A percentile compares a stretch with the other conserved stretches of the same genome.
phyloP scores from a whole-genome alignment of 2,888 invertebrate genomes.

The Iphiclides podalirius region DNA sequence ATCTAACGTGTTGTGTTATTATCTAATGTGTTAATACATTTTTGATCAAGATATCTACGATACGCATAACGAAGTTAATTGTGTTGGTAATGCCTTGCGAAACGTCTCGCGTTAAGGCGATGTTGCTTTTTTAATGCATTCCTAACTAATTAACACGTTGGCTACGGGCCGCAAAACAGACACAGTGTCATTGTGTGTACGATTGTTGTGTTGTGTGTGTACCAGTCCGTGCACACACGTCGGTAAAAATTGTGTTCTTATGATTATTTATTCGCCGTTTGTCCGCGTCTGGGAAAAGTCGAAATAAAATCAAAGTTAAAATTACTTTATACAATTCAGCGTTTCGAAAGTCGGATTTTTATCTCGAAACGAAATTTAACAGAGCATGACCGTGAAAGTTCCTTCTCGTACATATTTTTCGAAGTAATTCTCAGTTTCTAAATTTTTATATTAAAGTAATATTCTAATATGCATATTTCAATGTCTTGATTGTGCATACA shows the following conservation, averaged over 20 bases:
- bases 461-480: neutral
- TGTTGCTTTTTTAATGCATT: conserved; percentile 15
- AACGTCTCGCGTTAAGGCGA: conserved; percentile 5
- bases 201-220: too few relatives aligned
- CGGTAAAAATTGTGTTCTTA: too few relatives aligned
- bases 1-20: too few relatives aligned
- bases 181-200: neutral
- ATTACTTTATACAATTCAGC: conserved; percentile 17
- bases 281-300: conserved; percentile 18
- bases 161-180: neutral
- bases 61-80: too few relatives aligned
- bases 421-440: conserved; percentile 1
- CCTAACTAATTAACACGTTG: conserved; percentile 17
- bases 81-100: conserved; percentile 2
- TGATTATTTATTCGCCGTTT: too few relatives aligned
- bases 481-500: neutral
- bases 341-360: conserved; percentile 19
- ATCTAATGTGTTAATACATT: too few relatives aligned
- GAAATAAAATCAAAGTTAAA: conserved; percentile 19
- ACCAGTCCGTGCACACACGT: too few relatives aligned
- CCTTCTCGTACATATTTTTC: conserved; percentile 5
- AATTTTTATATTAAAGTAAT: neutral
- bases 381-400: conserved; percentile 20
- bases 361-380: conserved; percentile 13
- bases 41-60: too few relatives aligned